A percentile compares a stretch with the other conserved stretches of the same genome.
phyloP scores from a whole-genome alignment of 2,797 vertebrate species.

The Iguana delicatissima region DNA sequence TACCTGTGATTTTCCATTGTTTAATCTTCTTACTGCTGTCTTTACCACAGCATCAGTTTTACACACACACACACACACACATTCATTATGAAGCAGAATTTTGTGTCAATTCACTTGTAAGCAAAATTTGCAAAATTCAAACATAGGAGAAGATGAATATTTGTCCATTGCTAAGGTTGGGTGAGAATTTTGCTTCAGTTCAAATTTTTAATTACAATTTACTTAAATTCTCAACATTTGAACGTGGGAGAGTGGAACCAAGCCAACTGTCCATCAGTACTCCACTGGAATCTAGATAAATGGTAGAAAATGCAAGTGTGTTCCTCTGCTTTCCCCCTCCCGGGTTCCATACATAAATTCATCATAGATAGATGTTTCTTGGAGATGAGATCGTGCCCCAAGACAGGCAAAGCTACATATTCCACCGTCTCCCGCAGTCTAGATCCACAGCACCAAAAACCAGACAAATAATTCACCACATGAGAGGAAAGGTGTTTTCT shows the following conservation, averaged over 20 bases:
- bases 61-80: no score
- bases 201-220: background rate
- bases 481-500: background rate
- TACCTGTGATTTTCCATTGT: constrained; percentile 46
- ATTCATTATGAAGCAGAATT: background rate
- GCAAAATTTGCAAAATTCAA: background rate
- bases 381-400: background rate
- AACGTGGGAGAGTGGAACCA: background rate
- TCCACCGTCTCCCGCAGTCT: background rate
- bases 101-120: background rate
- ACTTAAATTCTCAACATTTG: background rate
- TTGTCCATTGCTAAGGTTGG: background rate
- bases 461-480: background rate
- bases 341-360: background rate
- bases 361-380: background rate
- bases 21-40: background rate
- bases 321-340: background rate
- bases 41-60: background rate
- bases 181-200: background rate
- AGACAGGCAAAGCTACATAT: background rate
- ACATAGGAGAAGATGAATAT: background rate
- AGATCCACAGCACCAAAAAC: background rate
- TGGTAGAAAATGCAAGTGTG: accelerated
- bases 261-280: background rate
- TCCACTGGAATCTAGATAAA: constrained; percentile 15